phyloP scores from a whole-genome alignment of 2,797 vertebrate species.

The Pelodytes ibericus region DNA sequence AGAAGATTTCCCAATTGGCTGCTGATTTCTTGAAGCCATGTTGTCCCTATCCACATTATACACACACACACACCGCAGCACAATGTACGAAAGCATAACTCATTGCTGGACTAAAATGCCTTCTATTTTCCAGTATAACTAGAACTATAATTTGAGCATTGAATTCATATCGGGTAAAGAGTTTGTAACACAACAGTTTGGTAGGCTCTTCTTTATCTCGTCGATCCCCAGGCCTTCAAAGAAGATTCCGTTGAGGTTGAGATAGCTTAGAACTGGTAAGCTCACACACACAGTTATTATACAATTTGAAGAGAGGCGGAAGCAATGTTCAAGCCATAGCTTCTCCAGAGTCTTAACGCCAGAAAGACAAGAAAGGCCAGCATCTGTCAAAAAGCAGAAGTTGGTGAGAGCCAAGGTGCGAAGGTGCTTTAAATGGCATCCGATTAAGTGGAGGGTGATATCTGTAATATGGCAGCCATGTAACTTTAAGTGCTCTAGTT shows the following conservation, averaged over 20 bases:
- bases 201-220: conserved; percentile 54
- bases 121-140: no score
- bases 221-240: background rate
- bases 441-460: conserved; percentile 19
- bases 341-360: conserved; percentile 48
- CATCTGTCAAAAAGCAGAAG: background rate
- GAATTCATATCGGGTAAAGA: background rate
- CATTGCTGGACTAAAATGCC: no score
- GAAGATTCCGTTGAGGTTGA: conserved; percentile 43
- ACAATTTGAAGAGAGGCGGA: background rate
- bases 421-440: conserved; percentile 55
- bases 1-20: no score
- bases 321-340: conserved; percentile 42
- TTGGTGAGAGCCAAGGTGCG: conserved; percentile 50
- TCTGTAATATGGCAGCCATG: conserved; percentile 56
- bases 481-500: conserved; percentile 62
- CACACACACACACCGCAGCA: no score
- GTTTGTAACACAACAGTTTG: conserved; percentile 46
- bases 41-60: no score
- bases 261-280: conserved; percentile 58
- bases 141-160: background rate
- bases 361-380: conserved; percentile 27
- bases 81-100: no score
- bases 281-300: conserved; percentile 51
- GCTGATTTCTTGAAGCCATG: no score